Evolutionary conservation across 1,140 invertebrate genomes (phyloP), one percentile per base, ranked within the genome.

Genomic region (Rhopalosiphum maidis): DNA sequence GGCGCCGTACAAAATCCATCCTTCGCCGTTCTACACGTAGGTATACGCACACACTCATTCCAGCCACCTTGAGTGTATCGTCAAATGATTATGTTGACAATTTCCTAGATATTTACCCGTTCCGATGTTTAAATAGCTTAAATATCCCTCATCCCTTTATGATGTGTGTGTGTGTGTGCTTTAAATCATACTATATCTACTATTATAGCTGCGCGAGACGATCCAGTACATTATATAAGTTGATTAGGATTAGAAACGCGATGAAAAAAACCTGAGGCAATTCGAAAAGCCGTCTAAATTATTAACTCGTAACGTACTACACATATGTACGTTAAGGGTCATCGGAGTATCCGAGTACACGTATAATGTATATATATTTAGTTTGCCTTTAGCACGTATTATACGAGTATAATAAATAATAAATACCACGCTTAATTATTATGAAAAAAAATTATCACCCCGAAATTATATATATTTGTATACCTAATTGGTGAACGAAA

Each of bases 81-180:
- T 35, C 46, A 54, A 89, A 54, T 89, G 48, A 89, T 89, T 37
- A 89, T 54, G 51, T 89, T 54, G 51, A 89, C 88, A 55, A 89
- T 89, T 25, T 89, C 51, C 22, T 37, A 55, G 51, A 89, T 89
- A 89, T 89, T 89, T 89, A 55, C 88, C 21, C 88, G 48, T 51
- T 55, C 9, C 88, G 35, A 18, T 7, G 88, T 25, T 55, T 89
- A 89, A 89, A 89, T 89, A 89, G 51, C 88, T 54, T 25, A 48
- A 55, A 89, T 89, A 55, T 55, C 54, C 35, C 30, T 35, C 23
- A 23, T 15, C 35, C 51, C 1, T 54, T 55, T 41, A 55, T 11
- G 2, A 35, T 7, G 9, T 25, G 48, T 25, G 88, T 41, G 41
- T 41, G 37, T 37, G 37, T 41, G 41, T 41, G 22, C 35, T 41